phyloP scores from a whole-genome alignment of 2,113 vertebrate genomes.

The Tachycineta bicolor region DNA sequence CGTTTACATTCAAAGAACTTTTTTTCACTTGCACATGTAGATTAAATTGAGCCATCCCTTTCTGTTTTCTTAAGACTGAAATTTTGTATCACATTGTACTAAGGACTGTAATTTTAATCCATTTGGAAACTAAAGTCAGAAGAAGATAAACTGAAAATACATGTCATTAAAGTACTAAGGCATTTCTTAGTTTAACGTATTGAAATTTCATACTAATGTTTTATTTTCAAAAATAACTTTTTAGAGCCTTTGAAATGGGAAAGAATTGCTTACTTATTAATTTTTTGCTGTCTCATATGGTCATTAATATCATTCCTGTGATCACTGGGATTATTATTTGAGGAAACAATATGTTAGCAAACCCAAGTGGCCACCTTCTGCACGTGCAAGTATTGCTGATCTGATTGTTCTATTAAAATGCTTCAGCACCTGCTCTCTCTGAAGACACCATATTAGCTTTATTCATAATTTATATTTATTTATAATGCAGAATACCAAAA shows the following conservation, averaged over 20 bases:
- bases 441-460: neutral
- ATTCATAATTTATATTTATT: neutral
- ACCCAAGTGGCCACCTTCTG: neutral
- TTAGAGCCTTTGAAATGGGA: neutral
- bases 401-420: neutral
- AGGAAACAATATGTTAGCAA: neutral
- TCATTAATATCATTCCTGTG: neutral
- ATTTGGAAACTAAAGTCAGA: neutral
- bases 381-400: neutral
- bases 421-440: neutral
- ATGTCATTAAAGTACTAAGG: neutral
- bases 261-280: neutral
- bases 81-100: neutral
- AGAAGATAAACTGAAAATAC: neutral
- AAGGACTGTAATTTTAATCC: neutral
- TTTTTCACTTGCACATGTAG: neutral
- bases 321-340: neutral
- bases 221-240: neutral
- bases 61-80: neutral
- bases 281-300: neutral
- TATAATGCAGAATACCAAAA: neutral
- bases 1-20: neutral
- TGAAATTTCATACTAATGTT: neutral
- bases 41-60: neutral
- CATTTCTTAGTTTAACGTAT: neutral